phyloP scores from a whole-genome alignment of 2,797 vertebrate species.

The Furcifer pardalis region DNA sequence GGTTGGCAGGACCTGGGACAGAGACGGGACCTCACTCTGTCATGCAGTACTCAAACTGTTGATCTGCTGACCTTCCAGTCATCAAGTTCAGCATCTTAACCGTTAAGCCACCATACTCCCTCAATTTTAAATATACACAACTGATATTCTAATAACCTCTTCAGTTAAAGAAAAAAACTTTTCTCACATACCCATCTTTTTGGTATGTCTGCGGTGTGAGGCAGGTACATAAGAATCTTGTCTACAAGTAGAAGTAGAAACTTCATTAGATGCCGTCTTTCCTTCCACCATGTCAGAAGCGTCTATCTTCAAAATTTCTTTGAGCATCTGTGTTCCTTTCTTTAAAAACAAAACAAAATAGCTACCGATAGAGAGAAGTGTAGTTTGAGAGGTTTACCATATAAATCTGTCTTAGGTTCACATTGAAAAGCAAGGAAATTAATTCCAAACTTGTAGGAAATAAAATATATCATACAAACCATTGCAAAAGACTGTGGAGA shows the following conservation, averaged over 20 bases:
- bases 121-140: not conserved
- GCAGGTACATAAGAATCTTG: constrained; percentile 71
- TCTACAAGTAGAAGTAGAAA: constrained; percentile 59
- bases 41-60: too few species aligned
- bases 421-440: not conserved
- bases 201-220: constrained; percentile 82
- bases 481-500: constrained; percentile 96
- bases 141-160: not conserved
- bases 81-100: too few species aligned
- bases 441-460: not conserved
- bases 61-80: too few species aligned
- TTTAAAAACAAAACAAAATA: constrained; percentile 61
- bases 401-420: not conserved
- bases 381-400: not conserved
- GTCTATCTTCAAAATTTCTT: constrained; percentile 98
- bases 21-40: too few species aligned
- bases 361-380: not conserved
- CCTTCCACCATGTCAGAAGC: constrained; percentile 73
- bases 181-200: constrained; percentile 87
- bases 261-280: constrained; percentile 64
- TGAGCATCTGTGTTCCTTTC: constrained; percentile 96
- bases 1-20: too few species aligned
- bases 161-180: not conserved
- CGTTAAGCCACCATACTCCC: too few species aligned
- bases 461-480: constrained; percentile 77